Conservation (phyloP, 2,888 invertebrate genomes). For the Noctuana brunneofusca region DNA sequence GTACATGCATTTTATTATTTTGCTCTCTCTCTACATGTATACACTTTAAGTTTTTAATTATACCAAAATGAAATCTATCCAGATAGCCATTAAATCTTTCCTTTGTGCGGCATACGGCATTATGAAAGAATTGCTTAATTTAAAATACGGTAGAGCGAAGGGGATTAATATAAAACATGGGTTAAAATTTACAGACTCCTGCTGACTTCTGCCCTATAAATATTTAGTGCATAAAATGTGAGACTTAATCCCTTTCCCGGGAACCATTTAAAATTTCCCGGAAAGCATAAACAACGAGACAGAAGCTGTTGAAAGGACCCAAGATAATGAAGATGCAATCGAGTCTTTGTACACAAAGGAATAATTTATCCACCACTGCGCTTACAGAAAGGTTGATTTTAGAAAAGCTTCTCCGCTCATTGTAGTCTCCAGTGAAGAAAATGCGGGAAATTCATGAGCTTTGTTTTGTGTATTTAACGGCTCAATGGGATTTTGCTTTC, state of each 20-base stretch:
- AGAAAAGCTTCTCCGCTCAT: neutral
- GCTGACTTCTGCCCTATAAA: neutral
- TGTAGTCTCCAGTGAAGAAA: constrained; percentile 12
- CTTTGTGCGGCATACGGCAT: too few relatives aligned
- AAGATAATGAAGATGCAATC: constrained; percentile 30
- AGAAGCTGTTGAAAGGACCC: constrained; percentile 13
- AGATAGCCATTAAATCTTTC: too few relatives aligned
- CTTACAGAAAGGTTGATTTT: constrained; percentile 20
- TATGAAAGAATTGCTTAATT: too few relatives aligned
- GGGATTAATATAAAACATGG: neutral
- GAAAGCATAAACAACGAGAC: constrained; percentile 22
- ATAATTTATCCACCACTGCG: constrained; percentile 26
- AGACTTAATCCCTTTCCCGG: neutral
- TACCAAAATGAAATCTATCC: too few relatives aligned
- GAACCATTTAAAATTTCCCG: neutral
- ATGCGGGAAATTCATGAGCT: constrained; percentile 10
- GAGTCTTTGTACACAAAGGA: constrained; percentile 25
- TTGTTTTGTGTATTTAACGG: constrained; percentile 12
- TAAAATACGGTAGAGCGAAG: neutral
- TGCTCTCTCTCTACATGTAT: too few relatives aligned
- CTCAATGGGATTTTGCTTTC: constrained; percentile 11
- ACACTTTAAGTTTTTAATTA: too few relatives aligned
- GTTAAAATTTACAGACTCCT: neutral
- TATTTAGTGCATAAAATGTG: neutral
- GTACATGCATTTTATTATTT: too few relatives aligned